Conservation (phyloP, 2,113 vertebrate genomes). For the Anolis carolinensis region DNA sequence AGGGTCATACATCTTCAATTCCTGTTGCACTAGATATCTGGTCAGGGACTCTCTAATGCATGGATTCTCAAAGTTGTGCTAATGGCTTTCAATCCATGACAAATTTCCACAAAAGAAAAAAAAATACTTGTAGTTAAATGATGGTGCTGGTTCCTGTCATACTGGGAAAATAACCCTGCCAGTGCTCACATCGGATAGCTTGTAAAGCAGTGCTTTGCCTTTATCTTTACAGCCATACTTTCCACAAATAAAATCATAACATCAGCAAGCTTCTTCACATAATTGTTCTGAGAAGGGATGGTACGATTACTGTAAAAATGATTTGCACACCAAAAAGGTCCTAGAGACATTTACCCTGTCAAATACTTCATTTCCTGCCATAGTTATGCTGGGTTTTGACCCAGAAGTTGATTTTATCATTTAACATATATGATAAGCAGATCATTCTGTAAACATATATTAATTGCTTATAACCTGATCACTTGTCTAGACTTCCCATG, state of each 20-base stretch:
- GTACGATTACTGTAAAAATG: not conserved
- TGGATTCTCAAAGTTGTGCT: not conserved
- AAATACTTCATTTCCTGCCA: not conserved
- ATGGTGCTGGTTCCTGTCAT: too few relatives aligned
- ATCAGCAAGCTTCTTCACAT: not conserved
- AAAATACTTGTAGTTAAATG: too few relatives aligned
- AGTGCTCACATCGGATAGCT: too few relatives aligned
- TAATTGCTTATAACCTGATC: not conserved
- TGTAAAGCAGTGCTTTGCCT: not conserved
- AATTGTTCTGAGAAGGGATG: not conserved
- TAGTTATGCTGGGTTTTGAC: not conserved
- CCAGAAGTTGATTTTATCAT: slow-evolving; percentile 11
- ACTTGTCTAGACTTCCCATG: not conserved
- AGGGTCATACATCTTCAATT: too few relatives aligned
- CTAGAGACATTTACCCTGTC: not conserved
- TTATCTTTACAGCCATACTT: not conserved
- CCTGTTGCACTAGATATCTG: not conserved
- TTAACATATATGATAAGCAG: not conserved
- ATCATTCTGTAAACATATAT: not conserved
- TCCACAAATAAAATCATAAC: not conserved
- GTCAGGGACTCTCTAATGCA: not conserved
- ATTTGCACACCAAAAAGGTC: not conserved
- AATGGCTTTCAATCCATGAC: not conserved
- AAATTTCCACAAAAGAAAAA: too few relatives aligned
- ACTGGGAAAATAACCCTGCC: too few relatives aligned